Percentiles rank a stretch among this genome's conserved stretches.
phyloP scores from a whole-genome alignment of 2,888 invertebrate genomes.

The Leptinotarsa rubiginosa region DNA sequence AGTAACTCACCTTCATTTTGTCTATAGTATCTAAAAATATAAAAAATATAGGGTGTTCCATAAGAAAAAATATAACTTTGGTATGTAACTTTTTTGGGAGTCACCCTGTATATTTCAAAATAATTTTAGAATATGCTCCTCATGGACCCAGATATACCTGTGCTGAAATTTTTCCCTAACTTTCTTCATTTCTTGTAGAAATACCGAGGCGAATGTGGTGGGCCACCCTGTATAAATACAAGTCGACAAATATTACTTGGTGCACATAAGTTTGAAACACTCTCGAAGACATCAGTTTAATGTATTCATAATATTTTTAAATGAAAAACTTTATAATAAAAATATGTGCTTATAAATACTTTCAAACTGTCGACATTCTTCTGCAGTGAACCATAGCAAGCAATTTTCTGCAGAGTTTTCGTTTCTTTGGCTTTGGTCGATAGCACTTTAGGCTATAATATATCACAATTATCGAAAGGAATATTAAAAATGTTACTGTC shows the following conservation, averaged over 20 bases:
- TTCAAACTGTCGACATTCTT: constrained; percentile 52
- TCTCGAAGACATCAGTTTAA: background rate
- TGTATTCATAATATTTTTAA: background rate
- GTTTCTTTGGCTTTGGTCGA: constrained; percentile 65
- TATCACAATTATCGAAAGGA: constrained; percentile 59
- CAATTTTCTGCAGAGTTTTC: constrained; percentile 61
- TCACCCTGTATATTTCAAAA: too few species aligned
- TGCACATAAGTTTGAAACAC: background rate
- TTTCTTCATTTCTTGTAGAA: too few species aligned
- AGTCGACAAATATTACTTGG: background rate
- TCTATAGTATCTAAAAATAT: too few species aligned
- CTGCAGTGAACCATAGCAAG: constrained; percentile 61
- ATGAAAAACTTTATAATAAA: background rate
- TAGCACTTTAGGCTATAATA: constrained; percentile 63
- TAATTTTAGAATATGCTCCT: too few species aligned
- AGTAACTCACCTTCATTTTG: too few species aligned
- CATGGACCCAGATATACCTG: too few species aligned
- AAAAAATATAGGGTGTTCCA: too few species aligned
- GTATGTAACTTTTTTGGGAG: too few species aligned
- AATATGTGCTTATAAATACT: constrained; percentile 1
- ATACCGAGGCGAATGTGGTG: too few species aligned
- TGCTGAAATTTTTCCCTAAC: too few species aligned
- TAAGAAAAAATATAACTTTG: too few species aligned
- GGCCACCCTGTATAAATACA: background rate
- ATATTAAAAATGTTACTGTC: constrained; percentile 61